Base-by-base conservation (phyloP, 2,888 invertebrate species). In the Terebella lapidaria region DNA sequence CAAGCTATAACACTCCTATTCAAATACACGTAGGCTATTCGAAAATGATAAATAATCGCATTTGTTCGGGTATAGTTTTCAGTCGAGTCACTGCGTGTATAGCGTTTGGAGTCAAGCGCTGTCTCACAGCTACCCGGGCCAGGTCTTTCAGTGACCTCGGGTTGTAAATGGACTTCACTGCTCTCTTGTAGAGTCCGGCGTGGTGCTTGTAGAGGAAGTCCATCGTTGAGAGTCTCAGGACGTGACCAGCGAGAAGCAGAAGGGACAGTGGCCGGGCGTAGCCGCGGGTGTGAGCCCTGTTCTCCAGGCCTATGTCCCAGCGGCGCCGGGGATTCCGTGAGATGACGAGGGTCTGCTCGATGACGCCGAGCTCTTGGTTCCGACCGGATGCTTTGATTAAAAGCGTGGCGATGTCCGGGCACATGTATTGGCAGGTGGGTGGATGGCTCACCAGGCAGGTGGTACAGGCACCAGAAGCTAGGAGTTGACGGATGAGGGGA, bases 41-140 rank as follows among this genome's bases (percentile, higher is more conserved):
- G 18, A 53, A 54, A 20, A 57, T 20, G 28, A 60, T 24, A 26
- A 35, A 60, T 28, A 24, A 27, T 25, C 57, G 57, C 5, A 60
- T 27, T 22, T 27, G 27, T 26, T 42, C 57, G 25, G 61, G 61
- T 22, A 61, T 18, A 10, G 3, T 30, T 25, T 29, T 42, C 22
- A 58, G 18, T 26, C 27, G 27, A 26, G 30, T 30, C 2, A 46
- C 24, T 22, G 62, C 56, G 18, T 22, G 29, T 24, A 52, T n/a
- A 10, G 59, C 59, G 53, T 62, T 62, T 18, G 62, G 53, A 26
- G n/a, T 22, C 3, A 59, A 22, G 20, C 56, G 30, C 26, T 29
- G 30, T 15, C 62, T 42, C 5, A 59, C 56, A 18, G 42, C 42
- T 15, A 56, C 35, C 26, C 62, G 54, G 10, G 30, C 46, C 25